Base-by-base conservation (phyloP, 2,113 vertebrate species). In the Thunnus thynnus region DNA sequence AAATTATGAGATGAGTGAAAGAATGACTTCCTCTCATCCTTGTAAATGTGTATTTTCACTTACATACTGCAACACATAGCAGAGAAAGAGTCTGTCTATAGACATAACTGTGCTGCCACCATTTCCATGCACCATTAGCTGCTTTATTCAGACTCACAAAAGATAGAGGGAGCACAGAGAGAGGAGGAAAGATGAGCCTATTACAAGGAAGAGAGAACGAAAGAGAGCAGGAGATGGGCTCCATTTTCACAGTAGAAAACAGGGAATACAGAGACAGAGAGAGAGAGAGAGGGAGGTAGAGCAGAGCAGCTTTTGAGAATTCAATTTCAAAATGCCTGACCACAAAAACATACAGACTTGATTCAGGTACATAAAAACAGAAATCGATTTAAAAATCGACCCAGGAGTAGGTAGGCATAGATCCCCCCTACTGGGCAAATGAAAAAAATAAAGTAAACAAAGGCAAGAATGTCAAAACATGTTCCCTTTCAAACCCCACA, bases 81-180 rank as follows among this genome's bases (percentile, higher is more conserved):
- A 70, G 72, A 88, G 72, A 82, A 57, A 76, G 44, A 22, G 48
- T 62, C 57, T 69, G 81, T 78, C 68, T 75, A 79, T 76, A 84
- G 83, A 86, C 41, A 50, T 54, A 77, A 75, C 86, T 80, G 87
- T 73, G 72, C 76, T 63, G 86, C 83, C 83, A 85, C 82, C 89
- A 90, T 91, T 87, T 92, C 86, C 80, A 89, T 76, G 90, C 82
- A 65, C 91, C 90, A 91, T 93, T 93, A 90, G 84, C 86, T 80
- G 72, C 87, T 93, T 90, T 89, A 91, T 91, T 91, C 92, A 87
- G 88, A 82, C 80, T 84, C 85, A 68, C 51, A 18, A 87, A 80
- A 93, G 85, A 90, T 64, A 77, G 78, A 69, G 77, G 18, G 78
- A 89, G 76, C n/a, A 3, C 78, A 74, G 72, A 86, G 72, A 86